Conservation (phyloP, 2,797 vertebrate genomes). For the Xerus rutilus region DNA sequence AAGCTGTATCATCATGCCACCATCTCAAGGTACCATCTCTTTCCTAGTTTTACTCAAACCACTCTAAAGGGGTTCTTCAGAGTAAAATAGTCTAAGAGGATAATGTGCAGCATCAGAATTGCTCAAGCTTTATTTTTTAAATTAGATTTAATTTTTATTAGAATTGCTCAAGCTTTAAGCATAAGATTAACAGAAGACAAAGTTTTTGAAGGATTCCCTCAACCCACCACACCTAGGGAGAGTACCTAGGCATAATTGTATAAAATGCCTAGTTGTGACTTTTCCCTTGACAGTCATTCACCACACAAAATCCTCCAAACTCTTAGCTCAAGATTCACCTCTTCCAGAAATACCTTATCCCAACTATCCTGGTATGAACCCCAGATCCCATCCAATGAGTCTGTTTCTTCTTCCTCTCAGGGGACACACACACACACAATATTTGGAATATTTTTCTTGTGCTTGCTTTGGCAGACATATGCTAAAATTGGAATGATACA, state of each 20-base stretch:
- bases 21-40: background rate
- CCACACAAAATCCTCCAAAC: slow-evolving; percentile 10
- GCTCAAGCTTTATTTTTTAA: background rate
- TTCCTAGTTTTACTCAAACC: background rate
- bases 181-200: slow-evolving; percentile 6
- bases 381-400: slow-evolving; percentile 31
- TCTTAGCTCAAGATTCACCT: background rate
- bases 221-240: background rate
- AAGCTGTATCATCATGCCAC: background rate
- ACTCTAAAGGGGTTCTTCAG: background rate
- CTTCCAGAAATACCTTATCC: slow-evolving; percentile 32
- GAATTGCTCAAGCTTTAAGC: background rate
- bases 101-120: background rate
- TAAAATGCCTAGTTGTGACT: background rate
- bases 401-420: slow-evolving; percentile 28
- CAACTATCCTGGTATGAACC: slow-evolving; percentile 1
- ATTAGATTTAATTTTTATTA: too few species aligned
- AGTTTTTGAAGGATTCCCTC: slow-evolving; percentile 51
- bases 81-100: slow-evolving; percentile 13
- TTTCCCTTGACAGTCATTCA: background rate
- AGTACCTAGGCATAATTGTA: background rate
- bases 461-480: too few species aligned
- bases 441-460: background rate
- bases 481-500: too few species aligned
- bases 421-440: background rate